Evolutionary conservation across 2,797 vertebrate species (phyloP), one percentile per base, ranked within the genome.

Genomic region (Alca torda): DNA sequence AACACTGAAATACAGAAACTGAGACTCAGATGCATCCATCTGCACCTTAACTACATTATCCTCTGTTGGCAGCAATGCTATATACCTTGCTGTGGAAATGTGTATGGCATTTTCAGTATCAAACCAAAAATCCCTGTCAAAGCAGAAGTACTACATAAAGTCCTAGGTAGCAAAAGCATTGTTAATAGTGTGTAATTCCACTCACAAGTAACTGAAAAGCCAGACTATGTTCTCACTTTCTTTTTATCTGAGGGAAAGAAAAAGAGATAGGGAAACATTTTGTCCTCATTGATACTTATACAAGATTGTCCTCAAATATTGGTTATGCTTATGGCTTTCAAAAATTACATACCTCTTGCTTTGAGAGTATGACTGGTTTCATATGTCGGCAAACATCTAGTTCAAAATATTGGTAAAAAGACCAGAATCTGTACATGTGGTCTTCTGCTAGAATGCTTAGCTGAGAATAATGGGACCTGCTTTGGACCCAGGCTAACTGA

Each of bases 341-440:
- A 65, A 82, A 74, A 70, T 65, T 39, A n/a, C 33, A 26, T 7
- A 50, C 9, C 4, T 75, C 31, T 57, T 73, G 30, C 33, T 46
- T 83, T 56, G 25, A 84, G 16, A 21, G 4, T 37, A 56, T 46
- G 61, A 53, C 8, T 69, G 28, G 16, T 75, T 90, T 87, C 35
- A 72, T 30, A 72, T 26, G 19, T 77, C 4, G 2, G 28, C 28
- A 88, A 76, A 56, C 12, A 35, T 30, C 23, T 75, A 16, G 30
- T 65, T 89, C 43, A 56, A 82, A 81, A 63, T 11, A 57, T 48
- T 20, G 43, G 7, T 31, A n/a, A 65, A 72, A 57, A 20, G 31
- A n/a, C 15, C 1, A 0, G 12, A 48, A 65, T 50, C 19, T 12
- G 11, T 41, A 45, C 1, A 0, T 21, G n/a, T 77, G 16, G 12